Evolutionary conservation across 2,888 invertebrate genomes (phyloP), one percentile per base, ranked within the genome.

Genomic region (Sussaba pulchella): DNA sequence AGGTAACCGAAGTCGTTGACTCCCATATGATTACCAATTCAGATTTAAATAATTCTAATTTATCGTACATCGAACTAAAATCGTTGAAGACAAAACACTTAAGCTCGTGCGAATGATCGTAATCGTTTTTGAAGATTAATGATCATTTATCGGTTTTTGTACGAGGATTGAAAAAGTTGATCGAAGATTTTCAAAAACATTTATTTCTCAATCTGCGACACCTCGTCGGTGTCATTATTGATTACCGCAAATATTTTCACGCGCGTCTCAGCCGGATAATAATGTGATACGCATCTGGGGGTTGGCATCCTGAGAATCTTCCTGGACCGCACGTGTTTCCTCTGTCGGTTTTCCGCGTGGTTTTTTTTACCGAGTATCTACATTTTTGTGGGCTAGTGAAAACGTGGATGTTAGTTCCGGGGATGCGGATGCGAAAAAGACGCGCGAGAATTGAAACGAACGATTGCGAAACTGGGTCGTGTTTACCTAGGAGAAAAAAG

Each of bases 381-480:
- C 54, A 43, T 75, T 75, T 31, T 31, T 31, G 31, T 31, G 72
- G 75, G 26, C 57, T 67, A 54, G 57, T 3, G 63, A 50, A 36
- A 36, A 73, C 31, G 17, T 43, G 6, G 41, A 31, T n/a, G 43
- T 8, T 10, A 31, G 45, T 24, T 24, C 1, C 10, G 12, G 8
- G 5, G 21, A n/a, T 5, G 21, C 14, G 36, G 71, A 45, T 52
- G 39, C 67, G 10, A 50, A 36, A 50, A 36, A 14, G 57, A 43
- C 45, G 31, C 21, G 36, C 41, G 59, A 71, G 75, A 47, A 73
- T 66, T 57, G 17, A 54, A 69, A 26, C 24, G 47, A 54, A 81
- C 67, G 72, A 45, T 63, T 36, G 31, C 39, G 47, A 47, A 82
- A 78, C 74, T 82, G 71, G 82, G 75, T 82, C 81, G 75, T 81